These are phyloP conservation scores for Pelagia noctiluca DNA, from an alignment of 30 jellyfish, hydroid and myxozoan species.

Conservation along the genomic window DNA sequence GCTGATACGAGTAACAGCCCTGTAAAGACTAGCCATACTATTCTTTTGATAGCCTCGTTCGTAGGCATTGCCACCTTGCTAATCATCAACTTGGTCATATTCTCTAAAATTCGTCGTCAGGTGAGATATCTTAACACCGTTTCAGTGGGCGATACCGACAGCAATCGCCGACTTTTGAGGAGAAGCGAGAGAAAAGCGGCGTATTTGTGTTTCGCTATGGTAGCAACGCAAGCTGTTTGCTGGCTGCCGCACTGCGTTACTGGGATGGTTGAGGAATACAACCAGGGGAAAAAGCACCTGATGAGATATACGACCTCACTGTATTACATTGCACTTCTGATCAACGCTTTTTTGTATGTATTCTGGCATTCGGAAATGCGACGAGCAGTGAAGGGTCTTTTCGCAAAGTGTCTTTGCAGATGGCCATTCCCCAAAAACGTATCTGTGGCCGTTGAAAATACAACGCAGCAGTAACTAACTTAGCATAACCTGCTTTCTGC, in stretches of 20 bases:
- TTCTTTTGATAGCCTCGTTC: not conserved
- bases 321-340: not conserved
- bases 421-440: too few relatives aligned
- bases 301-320: constrained; percentile 29
- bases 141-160: constrained; percentile 8
- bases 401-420: not conserved
- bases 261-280: not conserved
- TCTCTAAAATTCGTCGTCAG: constrained; percentile 59
- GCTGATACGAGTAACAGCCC: not conserved
- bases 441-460: too few relatives aligned
- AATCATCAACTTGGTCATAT: constrained; percentile 14
- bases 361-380: constrained; percentile 55
- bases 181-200: constrained; percentile 59
- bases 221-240: constrained; percentile 31
- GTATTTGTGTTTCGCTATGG: constrained; percentile 55
- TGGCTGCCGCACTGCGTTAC: constrained; percentile 62
- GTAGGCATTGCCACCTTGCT: constrained; percentile 1
- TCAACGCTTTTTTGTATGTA: constrained; percentile 41
- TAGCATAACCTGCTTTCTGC: too few relatives aligned
- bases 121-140: not conserved
- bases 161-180: constrained; percentile 7
- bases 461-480: too few relatives aligned
- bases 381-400: constrained; percentile 10
- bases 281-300: not conserved
- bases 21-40: constrained; percentile 1